phyloP scores from a whole-genome alignment of 1,140 invertebrate species.

The Caenorhabditis elegans region WBcel235 BX284602.5:6658501-6659000 shows the following conservation, averaged over 20 bases:
- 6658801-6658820: neutral
- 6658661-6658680: conserved; percentile 4
- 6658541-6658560: too few species aligned
- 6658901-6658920: conserved; percentile 1
- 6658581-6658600: neutral
- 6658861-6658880: neutral
- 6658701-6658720: neutral
- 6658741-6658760: neutral
- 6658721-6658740: neutral
- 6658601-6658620: neutral
- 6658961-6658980: neutral
- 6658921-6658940: neutral
- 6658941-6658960: neutral
- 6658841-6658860: neutral
- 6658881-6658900: conserved; percentile 19
- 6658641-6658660: conserved; percentile 3
- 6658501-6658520: neutral
- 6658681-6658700: neutral
- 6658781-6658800: neutral
- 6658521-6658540: neutral
- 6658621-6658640: neutral
- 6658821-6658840: neutral
- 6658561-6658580: too few species aligned
- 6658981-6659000: neutral
- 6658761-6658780: neutral